Evolutionary conservation across 2,113 vertebrate species (phyloP), one percentile per base, ranked within the genome.

Genomic region (Erythrolamprus reginae): DNA sequence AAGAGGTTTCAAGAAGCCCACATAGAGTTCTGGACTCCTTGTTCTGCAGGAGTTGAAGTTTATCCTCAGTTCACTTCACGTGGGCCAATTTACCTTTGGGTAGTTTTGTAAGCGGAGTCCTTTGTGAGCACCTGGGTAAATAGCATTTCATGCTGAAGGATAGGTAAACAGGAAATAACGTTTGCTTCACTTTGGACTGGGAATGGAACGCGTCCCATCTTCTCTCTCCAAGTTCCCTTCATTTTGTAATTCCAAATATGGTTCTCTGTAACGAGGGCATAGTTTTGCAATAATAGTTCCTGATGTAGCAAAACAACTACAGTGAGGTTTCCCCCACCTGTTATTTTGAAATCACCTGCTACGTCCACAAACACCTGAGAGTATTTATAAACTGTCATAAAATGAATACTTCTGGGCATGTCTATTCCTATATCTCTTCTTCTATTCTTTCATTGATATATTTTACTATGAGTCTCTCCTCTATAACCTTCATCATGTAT

Each of bases 131-230:
- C 23, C 56, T 47, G 70, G 84, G 58, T 58, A 93, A 83, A 61
- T 28, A 10, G 70, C 0, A 0, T 82, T 0, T 5, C 3, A 48
- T 92, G 17, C 48, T 23, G 17, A 83, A 89, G 91, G 58, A 33
- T 2, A 1, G 13, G 6, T 15, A 19, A 50, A 33, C 0, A 0
- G 58, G 33, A 65, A 84, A 4, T 21, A 2, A 10, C 45, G 7
- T 94, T 91, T 93, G 52, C 87, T 55, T 88, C 90, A 5, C 61
- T 26, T 92, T 89, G 1, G 42, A 10, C 28, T 42, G 1, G 51
- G 55, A 77, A 1, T 6, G 70, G 65, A 82, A 87, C 53, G 92
- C 19, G 90, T 0, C 28, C 33, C 0, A 26, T 50, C 7, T 47
- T 28, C 84, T 84, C 15, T 38, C 17, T 42, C 70, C 21, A 48